Base-by-base conservation (phyloP, 2,888 invertebrate species). In the Odontocerum albicorne region DNA sequence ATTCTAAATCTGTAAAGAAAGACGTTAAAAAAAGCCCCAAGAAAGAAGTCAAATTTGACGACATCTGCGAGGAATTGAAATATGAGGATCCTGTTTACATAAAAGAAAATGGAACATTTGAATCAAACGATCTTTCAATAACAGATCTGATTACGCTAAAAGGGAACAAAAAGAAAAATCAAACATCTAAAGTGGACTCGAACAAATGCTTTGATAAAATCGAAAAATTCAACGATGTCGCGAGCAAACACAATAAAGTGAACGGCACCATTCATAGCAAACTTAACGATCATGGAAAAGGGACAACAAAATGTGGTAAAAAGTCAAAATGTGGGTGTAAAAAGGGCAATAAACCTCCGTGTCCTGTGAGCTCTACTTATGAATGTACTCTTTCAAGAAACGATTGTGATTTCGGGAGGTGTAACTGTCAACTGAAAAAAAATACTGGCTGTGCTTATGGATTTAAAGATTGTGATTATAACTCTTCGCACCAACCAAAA, bases 351-450 rank as follows among this genome's bases (percentile, higher is more conserved):
- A 55, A 39, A 33, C 2, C 33, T 4, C 21, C 44, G 15, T 27
- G 39, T 39, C 19, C 22, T 42, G 47, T 33, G 6, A 56, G 42
- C 22, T 33, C 52, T 47, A 16, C 57, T 12, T 57, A 57, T 43
- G 55, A 60, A 20, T 60, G 60, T 27, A 54, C 50, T 20, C 32
- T 55, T 4, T 39, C 60, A 4, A 52, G 57, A 33, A 51, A 52
- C 17, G 57, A 60, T 35, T 45, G 55, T 31, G 57, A 60, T 42
- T 57, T 60, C 32, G 52, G 47, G 27, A 51, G 60, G 38, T 60
- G 60, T 40, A 49, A 55, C 31, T 60, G 60, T 45, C 50, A 57
- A 35, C 42, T 60, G n/a, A 43, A 27, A 6, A 53, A 49, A 32
- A 54, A 49, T 19, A 54, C 44, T 19, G 49, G 39, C 16, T 44